phyloP scores from a whole-genome alignment of 2,888 invertebrate genomes.

The Agrochola lota region DNA sequence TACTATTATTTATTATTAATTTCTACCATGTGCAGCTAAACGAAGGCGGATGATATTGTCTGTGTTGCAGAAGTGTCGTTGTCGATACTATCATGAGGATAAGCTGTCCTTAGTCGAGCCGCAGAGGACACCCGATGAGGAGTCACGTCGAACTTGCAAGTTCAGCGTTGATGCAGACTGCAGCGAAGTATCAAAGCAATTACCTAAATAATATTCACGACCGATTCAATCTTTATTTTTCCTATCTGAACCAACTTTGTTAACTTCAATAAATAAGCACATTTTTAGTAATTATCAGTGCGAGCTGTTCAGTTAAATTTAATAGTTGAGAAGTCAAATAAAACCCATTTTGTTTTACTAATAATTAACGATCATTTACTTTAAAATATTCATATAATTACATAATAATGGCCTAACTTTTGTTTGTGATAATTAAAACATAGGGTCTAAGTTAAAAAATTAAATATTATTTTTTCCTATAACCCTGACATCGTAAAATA shows the following conservation, averaged over 20 bases:
- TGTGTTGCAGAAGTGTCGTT: conserved; percentile 24
- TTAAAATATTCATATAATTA: conserved; percentile 90
- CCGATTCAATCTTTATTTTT: conserved; percentile 5
- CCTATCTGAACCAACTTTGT: conserved; percentile 23
- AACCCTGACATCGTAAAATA: conserved; percentile 86
- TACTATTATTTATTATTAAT: conserved; percentile 44
- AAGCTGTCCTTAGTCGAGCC: conserved; percentile 13
- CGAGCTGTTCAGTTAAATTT: background rate
- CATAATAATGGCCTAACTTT: conserved; percentile 84
- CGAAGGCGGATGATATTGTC: conserved; percentile 48
- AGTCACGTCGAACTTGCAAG: conserved; percentile 16
- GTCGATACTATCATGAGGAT: conserved; percentile 12
- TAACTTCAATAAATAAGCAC: conserved; percentile 17
- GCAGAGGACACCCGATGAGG: conserved; percentile 15
- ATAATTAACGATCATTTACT: conserved; percentile 91
- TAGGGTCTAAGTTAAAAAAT: conserved; percentile 87
- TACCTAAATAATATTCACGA: conserved; percentile 29
- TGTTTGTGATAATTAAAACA: conserved; percentile 85
- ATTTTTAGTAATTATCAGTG: conserved; percentile 25
- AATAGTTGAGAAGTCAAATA: conserved; percentile 69
- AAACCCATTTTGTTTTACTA: conserved; percentile 82
- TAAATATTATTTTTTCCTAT: conserved; percentile 80
- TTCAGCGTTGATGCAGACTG: conserved; percentile 30
- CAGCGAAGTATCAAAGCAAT: conserved; percentile 22
- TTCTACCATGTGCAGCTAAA: conserved; percentile 48